phyloP scores from a whole-genome alignment of 2,888 invertebrate genomes.

The Gisinianus flammeolus region DNA sequence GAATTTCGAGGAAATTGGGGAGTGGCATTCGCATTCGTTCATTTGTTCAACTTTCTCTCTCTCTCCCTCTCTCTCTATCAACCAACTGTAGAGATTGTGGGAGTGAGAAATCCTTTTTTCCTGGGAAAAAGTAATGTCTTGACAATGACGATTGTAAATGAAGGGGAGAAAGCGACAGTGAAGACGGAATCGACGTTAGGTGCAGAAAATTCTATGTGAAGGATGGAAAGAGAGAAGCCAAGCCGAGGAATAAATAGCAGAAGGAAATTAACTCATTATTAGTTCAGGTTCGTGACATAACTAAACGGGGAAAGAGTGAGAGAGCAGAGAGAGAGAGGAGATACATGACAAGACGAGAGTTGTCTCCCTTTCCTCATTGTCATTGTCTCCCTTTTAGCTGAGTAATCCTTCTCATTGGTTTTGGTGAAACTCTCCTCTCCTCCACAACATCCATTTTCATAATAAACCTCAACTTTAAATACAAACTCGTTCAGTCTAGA shows the following conservation, averaged over 20 bases:
- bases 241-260: constrained; percentile 3
- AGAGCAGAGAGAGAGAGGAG: no score
- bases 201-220: no score
- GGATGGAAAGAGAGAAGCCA: background rate
- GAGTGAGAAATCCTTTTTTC: background rate
- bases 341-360: no score
- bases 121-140: no score
- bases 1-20: no score
- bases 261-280: constrained; percentile 25
- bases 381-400: background rate
- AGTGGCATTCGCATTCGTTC: background rate
- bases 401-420: no score
- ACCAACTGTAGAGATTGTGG: background rate
- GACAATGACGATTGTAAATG: constrained; percentile 1
- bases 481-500: no score
- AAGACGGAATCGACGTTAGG: background rate
- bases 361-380: constrained; percentile 9
- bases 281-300: constrained; percentile 33
- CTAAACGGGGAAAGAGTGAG: no score
- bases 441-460: background rate
- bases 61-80: no score
- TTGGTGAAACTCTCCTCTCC: background rate
- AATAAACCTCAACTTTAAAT: no score
- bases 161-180: constrained; percentile 4
- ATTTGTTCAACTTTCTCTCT: no score